Evolutionary conservation across 2,888 invertebrate genomes (phyloP), one percentile per base, ranked within the genome.

Genomic region (Sinotaia quadrata): DNA sequence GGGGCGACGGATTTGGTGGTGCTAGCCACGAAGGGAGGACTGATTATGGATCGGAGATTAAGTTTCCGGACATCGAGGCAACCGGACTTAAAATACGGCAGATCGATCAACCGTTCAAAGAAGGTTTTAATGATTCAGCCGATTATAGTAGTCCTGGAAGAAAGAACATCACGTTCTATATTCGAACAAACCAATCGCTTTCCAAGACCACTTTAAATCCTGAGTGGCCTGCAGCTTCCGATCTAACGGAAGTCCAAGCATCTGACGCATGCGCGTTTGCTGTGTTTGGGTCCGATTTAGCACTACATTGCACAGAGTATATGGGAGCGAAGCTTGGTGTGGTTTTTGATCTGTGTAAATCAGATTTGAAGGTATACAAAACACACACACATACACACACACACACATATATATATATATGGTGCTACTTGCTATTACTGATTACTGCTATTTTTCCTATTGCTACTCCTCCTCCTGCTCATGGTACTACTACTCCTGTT

Each of bases 321-420:
- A 56, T 75, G 24, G 66, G 72, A 24, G 68, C 60, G 18, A 54
- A 61, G 2, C 27, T 75, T 2, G 67, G 62, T 12, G 49, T 66
- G 7, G 72, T 70, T 2, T 72, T 72, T 33, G 75, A 75, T n/a
- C 66, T 68, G 21, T 75, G 75, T 58, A 67, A 72, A 52, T 51
- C 70, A n/a, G 75, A 75, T 57, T 70, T 75, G 21, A 67, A 71
- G 67, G 71, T 71, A 31, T 21, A 36, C n/a, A 15, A 12, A 65
- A 18, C n/a, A 10, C 33, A 24, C 12, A 51, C 8, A n/a, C 12
- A 51, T 21, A 63, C 18, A 3, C 21, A 4, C 60, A 37, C 27
- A 12, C 10, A n/a, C n/a, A n/a, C n/a, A n/a, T n/a, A n/a, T n/a
- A n/a, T n/a, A n/a, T n/a, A n/a, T n/a, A n/a, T n/a, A n/a, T n/a